Percentiles rank a stretch among this genome's conserved stretches.
These are phyloP conservation scores for Toxotes jaculatrix DNA, from an alignment of 2,113 vertebrate species.

Conservation along the genomic window DNA sequence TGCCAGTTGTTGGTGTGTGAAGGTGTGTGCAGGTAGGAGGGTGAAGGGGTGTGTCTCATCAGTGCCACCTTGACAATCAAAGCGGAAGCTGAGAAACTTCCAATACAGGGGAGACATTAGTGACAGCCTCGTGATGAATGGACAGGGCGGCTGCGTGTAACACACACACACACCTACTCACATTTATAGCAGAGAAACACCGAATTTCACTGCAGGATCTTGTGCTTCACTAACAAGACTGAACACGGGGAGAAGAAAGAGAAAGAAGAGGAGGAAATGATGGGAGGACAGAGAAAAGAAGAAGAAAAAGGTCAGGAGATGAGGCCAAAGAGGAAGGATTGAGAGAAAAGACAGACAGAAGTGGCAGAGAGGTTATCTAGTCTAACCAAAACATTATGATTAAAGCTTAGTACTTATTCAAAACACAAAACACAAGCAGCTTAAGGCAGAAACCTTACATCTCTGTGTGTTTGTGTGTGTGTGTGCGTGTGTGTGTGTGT, in stretches of 20 bases:
- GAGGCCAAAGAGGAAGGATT: constrained; percentile 30
- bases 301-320: constrained; percentile 32
- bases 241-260: constrained; percentile 24
- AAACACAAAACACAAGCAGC: constrained; percentile 36
- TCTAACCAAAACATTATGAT: constrained; percentile 65
- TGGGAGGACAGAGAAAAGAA: constrained; percentile 1
- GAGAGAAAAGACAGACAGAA: constrained; percentile 32
- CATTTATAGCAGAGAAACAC: constrained; percentile 9
- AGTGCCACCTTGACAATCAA: constrained; percentile 61
- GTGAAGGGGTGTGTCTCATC: constrained; percentile 57
- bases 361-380: constrained; percentile 62
- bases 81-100: constrained; percentile 61
- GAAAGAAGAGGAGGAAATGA: background rate
- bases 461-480: background rate
- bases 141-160: constrained; percentile 28
- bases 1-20: constrained; percentile 31
- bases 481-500: constrained; percentile 9
- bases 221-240: constrained; percentile 44
- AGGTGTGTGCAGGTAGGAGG: constrained; percentile 50
- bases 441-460: constrained; percentile 33
- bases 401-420: constrained; percentile 55
- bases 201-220: constrained; percentile 37
- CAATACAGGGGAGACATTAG: constrained; percentile 39
- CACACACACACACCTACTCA: constrained; percentile 20
- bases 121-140: constrained; percentile 66